A percentile compares a stretch with the other conserved stretches of the same genome.
Conservation (phyloP, 2,888 invertebrate species). For the Acanthosoma haemorrhoidale region DNA sequence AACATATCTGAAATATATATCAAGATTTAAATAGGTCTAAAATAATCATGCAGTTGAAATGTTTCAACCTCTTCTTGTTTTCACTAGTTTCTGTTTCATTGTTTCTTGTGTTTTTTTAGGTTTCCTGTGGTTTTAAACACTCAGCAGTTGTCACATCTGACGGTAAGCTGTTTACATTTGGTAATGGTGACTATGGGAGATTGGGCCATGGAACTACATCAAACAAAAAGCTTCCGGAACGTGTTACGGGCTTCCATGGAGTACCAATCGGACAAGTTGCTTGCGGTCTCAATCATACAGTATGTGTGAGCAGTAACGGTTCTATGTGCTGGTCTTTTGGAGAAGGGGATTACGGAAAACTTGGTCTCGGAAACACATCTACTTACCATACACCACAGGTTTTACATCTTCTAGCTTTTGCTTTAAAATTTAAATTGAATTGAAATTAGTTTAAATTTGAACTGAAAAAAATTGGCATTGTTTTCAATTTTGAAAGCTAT, state of each 20-base stretch:
- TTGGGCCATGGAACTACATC: constrained; percentile 55
- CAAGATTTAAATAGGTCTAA: no score
- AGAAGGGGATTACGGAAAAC: constrained; percentile 60
- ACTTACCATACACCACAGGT: constrained; percentile 50
- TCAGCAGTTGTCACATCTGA: constrained; percentile 59
- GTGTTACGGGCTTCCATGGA: constrained; percentile 47
- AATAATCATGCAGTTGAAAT: no score
- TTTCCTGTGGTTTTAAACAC: constrained; percentile 60
- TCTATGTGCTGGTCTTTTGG: constrained; percentile 59
- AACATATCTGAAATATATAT: no score
- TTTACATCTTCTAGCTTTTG: no score
- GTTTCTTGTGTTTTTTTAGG: constrained; percentile 43
- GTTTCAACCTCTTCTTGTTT: no score
- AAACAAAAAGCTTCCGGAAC: constrained; percentile 58
- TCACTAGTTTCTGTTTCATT: background rate
- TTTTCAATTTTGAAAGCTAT: background rate
- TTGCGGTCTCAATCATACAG: constrained; percentile 60
- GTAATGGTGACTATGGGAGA: constrained; percentile 60
- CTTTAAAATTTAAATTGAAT: no score
- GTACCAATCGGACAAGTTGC: constrained; percentile 47
- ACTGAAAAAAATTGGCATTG: background rate
- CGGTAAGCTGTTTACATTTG: constrained; percentile 60
- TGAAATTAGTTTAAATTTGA: no score
- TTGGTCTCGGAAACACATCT: constrained; percentile 50
- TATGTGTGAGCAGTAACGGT: constrained; percentile 56